These are phyloP conservation scores for Sparidentex hasta DNA, from an alignment of 2,797 vertebrate genomes.

Conservation along the genomic window DNA sequence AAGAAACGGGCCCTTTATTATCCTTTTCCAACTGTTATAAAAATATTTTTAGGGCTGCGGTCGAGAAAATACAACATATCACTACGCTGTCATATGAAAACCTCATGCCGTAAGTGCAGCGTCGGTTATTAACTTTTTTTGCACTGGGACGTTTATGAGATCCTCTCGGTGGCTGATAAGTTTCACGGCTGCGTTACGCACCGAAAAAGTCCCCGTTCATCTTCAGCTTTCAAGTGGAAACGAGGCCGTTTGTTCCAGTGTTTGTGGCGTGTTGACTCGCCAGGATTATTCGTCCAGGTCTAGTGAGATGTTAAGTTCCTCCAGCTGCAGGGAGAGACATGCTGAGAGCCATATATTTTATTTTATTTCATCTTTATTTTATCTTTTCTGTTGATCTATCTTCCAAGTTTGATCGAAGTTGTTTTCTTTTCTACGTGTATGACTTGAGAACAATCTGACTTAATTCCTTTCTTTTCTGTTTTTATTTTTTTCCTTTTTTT, in stretches of 20 bases:
- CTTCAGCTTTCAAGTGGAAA: constrained; percentile 52
- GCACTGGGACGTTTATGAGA: constrained; percentile 54
- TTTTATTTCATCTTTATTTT: too few relatives aligned
- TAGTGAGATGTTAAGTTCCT: constrained; percentile 14
- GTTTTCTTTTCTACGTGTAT: too few relatives aligned
- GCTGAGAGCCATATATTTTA: too few relatives aligned
- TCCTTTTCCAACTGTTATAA: constrained; percentile 71
- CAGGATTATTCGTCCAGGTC: constrained; percentile 12
- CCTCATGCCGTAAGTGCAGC: constrained; percentile 48
- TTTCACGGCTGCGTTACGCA: constrained; percentile 54
- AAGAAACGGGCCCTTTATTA: constrained; percentile 64
- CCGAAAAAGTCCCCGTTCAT: constrained; percentile 33
- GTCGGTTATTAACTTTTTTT: constrained; percentile 63
- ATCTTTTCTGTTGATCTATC: too few relatives aligned
- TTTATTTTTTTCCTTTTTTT: too few relatives aligned
- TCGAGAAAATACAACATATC: constrained; percentile 71
- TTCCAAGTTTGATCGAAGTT: too few relatives aligned
- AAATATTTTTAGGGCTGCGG: constrained; percentile 73
- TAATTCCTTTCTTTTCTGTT: too few relatives aligned
- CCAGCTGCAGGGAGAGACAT: background rate
- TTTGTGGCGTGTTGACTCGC: constrained; percentile 42
- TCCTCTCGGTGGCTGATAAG: constrained; percentile 54
- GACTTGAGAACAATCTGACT: too few relatives aligned
- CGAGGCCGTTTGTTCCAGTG: constrained; percentile 28
- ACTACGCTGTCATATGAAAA: constrained; percentile 67